Base-by-base conservation (phyloP, 2,888 invertebrate genomes). In the Drosophila paranaensis region DNA sequence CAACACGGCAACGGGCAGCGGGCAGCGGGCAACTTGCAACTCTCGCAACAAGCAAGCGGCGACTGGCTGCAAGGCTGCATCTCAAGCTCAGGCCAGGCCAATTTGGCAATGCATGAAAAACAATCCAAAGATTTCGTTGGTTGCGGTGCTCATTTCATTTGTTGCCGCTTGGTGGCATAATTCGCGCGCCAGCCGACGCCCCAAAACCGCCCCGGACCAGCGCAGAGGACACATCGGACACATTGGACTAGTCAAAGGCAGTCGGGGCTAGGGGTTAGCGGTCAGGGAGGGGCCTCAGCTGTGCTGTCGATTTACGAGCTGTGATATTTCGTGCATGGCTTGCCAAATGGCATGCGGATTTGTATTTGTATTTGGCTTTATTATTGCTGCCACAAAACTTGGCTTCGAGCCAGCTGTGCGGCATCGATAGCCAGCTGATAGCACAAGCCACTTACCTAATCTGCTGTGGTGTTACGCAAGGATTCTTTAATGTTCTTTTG, bases 101-200 rank as follows among this genome's bases (percentile, higher is more conserved):
- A 81, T 81, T 81, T 81, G 79, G 80, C 79, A 79, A 70, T 75
- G 79, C 63, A 30, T 56, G 58, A 60, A 54, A 74, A 56, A 75
- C 54, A 66, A 73, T 67, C 61, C 67, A 57, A 72, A 71, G 74
- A 74, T 79, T 60, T 57, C 75, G 20, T 43, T 11, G 42, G 45
- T 57, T 33, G 45, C 30, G 65, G 43, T 62, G 65, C 60, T 42
- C 65, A 78, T 78, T 78, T 78, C 71, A 77, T 77, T 79, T 71
- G 71, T 64, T 72, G 75, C 60, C 63, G 54, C 63, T 75, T 75
- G 82, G 82, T 84, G 84, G 84, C 87, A 87, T 87, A 84, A 87
- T 87, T 84, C 75, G 84, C 84, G 75, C 87, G 60, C 61, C 74
- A 61, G 81, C 56, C 87, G 81, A 87, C 83, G 87, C 81, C 83